Base-by-base conservation (phyloP, 2,797 vertebrate genomes). In the Characodon lateralis region DNA sequence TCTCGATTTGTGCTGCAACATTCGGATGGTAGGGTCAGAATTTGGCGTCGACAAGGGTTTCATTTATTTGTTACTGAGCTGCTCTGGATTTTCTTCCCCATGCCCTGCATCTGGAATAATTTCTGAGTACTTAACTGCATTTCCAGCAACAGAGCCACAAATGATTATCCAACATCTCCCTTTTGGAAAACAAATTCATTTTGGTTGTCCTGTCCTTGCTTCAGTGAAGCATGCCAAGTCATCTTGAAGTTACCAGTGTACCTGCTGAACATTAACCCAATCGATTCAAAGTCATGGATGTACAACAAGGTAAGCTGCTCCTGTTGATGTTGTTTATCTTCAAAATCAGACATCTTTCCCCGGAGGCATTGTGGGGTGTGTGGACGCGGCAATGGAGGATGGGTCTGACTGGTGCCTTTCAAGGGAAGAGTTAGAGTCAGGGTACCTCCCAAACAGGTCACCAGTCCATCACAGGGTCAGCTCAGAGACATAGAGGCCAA, bases 181-280 rank as follows among this genome's bases (percentile, higher is more conserved):
- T 48, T 16, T 70, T 14, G 43, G 28, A n/a, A 68, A 46, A 26
- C 13, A 39, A 72, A 63, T 63, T n/a, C 12, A 26, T 24, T 55
- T 63, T 24, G 24, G 24, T 73, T 66, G 22, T 69, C 9, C 55
- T 73, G 51, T 69, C 50, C 77, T 56, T 48, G 13, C 31, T 51
- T 50, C 35, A 63, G 55, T 26, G 24, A 9, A 80, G 20, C 43
- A 46, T 4, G 24, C 24, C 28, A 70, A 22, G 16, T 10, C 46
- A 16, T 8, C 16, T 51, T 35, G n/a, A 13, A 51, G 28, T 48
- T 28, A 8, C 16, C 53, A 26, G 46, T 43, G 14, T 13, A 31
- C 35, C 56, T 26, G 14, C 72, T 20, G 39, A 46, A 43, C 39
- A 59, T 16, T 2, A 39, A n/a, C 12, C 51, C 14, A 8, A 22